Evolutionary conservation across 2,113 vertebrate genomes (phyloP).

Genomic region (Bujurquina vittata): DNA sequence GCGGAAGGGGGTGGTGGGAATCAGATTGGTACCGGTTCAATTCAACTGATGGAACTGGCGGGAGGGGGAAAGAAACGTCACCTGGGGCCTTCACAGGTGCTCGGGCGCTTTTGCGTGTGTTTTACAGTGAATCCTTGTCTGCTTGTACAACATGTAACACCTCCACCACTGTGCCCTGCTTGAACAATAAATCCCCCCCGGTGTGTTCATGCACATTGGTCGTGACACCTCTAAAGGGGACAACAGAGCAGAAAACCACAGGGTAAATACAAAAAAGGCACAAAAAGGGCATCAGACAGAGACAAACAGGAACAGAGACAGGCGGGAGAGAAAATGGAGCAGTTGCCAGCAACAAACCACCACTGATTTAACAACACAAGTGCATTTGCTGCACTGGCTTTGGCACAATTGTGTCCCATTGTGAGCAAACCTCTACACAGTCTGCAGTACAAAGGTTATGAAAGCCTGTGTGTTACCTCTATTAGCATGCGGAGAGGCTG

Average conservation of each 20-base stretch:
- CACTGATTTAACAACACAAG: slow-evolving; percentile 54
- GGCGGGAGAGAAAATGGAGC: slow-evolving; percentile 3
- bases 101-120: slow-evolving; percentile 13
- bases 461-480: slow-evolving; percentile 22
- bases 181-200: slow-evolving; percentile 40
- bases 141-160: slow-evolving; percentile 22
- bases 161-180: slow-evolving; percentile 26
- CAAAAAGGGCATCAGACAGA: slow-evolving; percentile 32
- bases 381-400: slow-evolving; percentile 37
- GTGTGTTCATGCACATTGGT: slow-evolving; percentile 53
- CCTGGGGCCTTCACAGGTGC: not conserved
- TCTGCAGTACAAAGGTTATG: slow-evolving; percentile 46
- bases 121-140: slow-evolving; percentile 16
- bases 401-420: slow-evolving; percentile 47
- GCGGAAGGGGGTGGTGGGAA: not conserved
- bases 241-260: slow-evolving; percentile 48
- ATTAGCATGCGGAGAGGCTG: slow-evolving; percentile 22
- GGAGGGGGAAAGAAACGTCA: not conserved
- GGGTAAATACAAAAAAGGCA: slow-evolving; percentile 22
- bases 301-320: slow-evolving; percentile 30
- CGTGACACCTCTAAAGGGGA: slow-evolving; percentile 57
- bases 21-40: slow-evolving; percentile 25
- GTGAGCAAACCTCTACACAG: slow-evolving; percentile 35
- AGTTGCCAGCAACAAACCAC: slow-evolving; percentile 38
- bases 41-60: not conserved